Evolutionary conservation across 30 jellyfish, hydroid and myxozoan genomes (phyloP).

Genomic region (Morbakka virulenta): DNA sequence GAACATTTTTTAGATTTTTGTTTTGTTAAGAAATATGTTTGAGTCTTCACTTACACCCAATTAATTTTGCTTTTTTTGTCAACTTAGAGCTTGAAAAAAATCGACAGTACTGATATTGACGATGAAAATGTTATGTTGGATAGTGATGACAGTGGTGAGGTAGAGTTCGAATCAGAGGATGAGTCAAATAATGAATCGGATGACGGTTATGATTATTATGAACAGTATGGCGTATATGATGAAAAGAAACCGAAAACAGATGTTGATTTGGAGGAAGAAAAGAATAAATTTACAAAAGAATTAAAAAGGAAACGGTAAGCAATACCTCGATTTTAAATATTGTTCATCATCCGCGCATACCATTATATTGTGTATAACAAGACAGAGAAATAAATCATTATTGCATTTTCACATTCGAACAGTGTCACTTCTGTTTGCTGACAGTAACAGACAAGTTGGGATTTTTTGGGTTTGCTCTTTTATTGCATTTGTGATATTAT

Average conservation of each 20-base stretch:
- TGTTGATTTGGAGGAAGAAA: slow-evolving; percentile 40
- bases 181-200: slow-evolving; percentile 52
- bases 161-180: slow-evolving; percentile 70
- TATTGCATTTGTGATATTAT: too few relatives aligned
- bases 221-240: slow-evolving; percentile 71
- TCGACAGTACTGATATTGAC: slow-evolving; percentile 40
- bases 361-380: too few relatives aligned
- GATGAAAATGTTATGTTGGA: slow-evolving; percentile 34
- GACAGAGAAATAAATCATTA: background rate
- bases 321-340: too few relatives aligned
- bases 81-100: slow-evolving; percentile 25
- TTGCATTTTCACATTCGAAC: background rate
- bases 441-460: too few relatives aligned
- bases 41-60: too few relatives aligned
- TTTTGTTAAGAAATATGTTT: too few relatives aligned
- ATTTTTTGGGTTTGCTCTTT: too few relatives aligned
- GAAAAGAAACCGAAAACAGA: slow-evolving; percentile 62
- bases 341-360: too few relatives aligned
- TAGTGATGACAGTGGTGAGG: slow-evolving; percentile 41
- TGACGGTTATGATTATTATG: slow-evolving; percentile 63
- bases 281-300: slow-evolving; percentile 27
- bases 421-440: background rate
- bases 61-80: background rate
- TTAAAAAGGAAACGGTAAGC: slow-evolving; percentile 21
- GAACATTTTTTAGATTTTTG: too few relatives aligned